Evolutionary conservation across 1,140 invertebrate species (phyloP).

Genomic region (Trissolcus basalis): DNA sequence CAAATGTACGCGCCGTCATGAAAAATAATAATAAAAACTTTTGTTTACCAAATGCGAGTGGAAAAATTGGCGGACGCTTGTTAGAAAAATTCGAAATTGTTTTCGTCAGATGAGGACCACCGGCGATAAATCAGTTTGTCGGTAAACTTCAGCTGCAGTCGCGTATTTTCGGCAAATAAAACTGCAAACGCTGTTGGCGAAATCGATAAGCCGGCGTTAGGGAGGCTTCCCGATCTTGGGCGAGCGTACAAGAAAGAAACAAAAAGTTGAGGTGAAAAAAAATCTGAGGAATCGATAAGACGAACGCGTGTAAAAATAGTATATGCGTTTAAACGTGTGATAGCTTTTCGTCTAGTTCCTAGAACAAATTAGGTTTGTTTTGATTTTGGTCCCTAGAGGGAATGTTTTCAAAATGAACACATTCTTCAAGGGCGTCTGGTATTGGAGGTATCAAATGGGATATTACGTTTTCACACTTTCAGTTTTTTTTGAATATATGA

Average conservation of each 20-base stretch:
- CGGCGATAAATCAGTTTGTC: conserved; percentile 48
- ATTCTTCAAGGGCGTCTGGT: too few relatives aligned
- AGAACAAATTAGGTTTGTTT: too few relatives aligned
- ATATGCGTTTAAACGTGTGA: background rate
- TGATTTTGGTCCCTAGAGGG: too few relatives aligned
- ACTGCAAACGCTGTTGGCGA: conserved; percentile 36
- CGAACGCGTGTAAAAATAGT: conserved; percentile 17
- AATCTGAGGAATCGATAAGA: conserved; percentile 1
- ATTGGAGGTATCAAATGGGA: too few relatives aligned
- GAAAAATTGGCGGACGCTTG: conserved; percentile 2
- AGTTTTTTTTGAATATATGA: too few relatives aligned
- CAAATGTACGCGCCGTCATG: background rate
- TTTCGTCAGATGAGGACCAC: conserved; percentile 19
- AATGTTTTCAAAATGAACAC: too few relatives aligned
- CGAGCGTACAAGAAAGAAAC: conserved; percentile 30
- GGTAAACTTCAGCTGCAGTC: conserved; percentile 53
- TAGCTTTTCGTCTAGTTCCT: conserved; percentile 20
- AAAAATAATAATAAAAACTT: background rate
- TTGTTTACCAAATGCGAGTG: background rate
- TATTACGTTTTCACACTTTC: too few relatives aligned
- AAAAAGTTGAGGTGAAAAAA: conserved; percentile 1
- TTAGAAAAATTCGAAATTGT: conserved; percentile 33
- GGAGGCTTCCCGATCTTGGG: conserved; percentile 42
- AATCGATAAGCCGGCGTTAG: conserved; percentile 50
- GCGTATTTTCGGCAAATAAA: conserved; percentile 47